Base-by-base conservation (phyloP, 2,797 vertebrate genomes). In the Denticeps clupeoides region DNA sequence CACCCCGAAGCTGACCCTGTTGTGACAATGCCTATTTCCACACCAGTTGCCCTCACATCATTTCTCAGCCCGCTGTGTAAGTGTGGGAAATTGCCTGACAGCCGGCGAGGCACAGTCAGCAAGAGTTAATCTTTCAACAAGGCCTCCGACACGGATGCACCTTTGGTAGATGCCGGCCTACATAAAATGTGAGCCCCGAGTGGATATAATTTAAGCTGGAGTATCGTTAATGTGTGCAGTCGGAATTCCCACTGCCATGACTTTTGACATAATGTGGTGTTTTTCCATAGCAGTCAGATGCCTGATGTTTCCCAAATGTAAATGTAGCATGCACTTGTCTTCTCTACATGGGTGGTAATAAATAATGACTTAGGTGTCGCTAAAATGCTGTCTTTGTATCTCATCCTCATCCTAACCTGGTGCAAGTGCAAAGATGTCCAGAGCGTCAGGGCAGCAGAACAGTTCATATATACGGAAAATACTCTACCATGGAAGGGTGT, bases 301-400 rank as follows among this genome's bases (percentile, higher is more conserved):
- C 45, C 43, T 21, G 31, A 31, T 32, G 44, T 46, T 32, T 45
- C 13, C 9, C 10, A 21, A 22, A 31, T 45, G 16, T 46, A 32
- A 46, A 27, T 29, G 28, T 46, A 28, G 28, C 31, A 11, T 15
- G 12, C 46, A 22, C 32, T 46, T 46, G 32, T 46, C 46, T 46
- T 31, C 44, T 46, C 29, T 32, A 26, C 24, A 29, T 46, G 28
- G 9, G 11, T 19, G 28, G 44, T 9, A 28, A 46, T 46, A 46
- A 46, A 46, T 46, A 46, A 46, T 28, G 2, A 2, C 4, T n/a
- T n/a, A n/a, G n/a, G n/a, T n/a, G n/a, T n/a, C n/a, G n/a, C n/a
- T n/a, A n/a, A n/a, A n/a, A n/a, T n/a, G n/a, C n/a, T n/a, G n/a
- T n/a, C n/a, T n/a, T n/a, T n/a, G n/a, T n/a, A n/a, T n/a, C n/a